Conservation (phyloP, 2,797 vertebrate species). For the Tachyglossus aculeatus region DNA sequence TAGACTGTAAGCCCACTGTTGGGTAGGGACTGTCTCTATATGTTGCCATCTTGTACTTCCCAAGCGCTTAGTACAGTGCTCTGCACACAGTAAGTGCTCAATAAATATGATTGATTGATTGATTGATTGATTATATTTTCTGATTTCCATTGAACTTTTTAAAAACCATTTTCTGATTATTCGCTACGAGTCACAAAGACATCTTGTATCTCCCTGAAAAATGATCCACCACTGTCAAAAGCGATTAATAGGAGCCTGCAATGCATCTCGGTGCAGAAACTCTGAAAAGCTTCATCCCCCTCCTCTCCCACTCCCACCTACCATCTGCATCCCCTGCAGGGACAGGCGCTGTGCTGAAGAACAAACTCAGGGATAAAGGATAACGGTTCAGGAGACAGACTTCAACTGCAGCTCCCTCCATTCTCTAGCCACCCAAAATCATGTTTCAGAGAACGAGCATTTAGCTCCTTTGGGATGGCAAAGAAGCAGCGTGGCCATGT, state of each 20-base stretch:
- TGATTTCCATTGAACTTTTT: slow-evolving; percentile 43
- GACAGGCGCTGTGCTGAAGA: neutral
- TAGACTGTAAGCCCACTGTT: no score
- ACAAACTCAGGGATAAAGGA: neutral
- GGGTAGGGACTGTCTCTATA: no score
- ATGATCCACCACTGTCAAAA: slow-evolving; percentile 29
- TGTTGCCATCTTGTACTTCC: no score
- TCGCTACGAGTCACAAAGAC: slow-evolving; percentile 22
- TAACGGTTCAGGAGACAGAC: neutral
- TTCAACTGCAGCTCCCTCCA: neutral
- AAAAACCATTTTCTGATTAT: slow-evolving; percentile 44
- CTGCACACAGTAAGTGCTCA: no score
- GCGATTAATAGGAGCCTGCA: slow-evolving; percentile 19
- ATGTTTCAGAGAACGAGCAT: neutral
- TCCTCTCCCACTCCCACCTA: slow-evolving; percentile 22
- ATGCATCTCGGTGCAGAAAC: neutral
- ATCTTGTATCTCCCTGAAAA: slow-evolving; percentile 21
- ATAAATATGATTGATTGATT: no score
- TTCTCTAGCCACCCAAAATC: neutral
- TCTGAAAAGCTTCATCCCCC: neutral
- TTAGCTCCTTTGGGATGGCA: no score
- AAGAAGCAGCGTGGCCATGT: no score
- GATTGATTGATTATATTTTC: slow-evolving; percentile 47
- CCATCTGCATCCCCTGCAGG: slow-evolving; percentile 25
- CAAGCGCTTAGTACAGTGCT: no score